phyloP scores from a whole-genome alignment of 1,140 invertebrate genomes.

The Drosophila setifemur region DNA sequence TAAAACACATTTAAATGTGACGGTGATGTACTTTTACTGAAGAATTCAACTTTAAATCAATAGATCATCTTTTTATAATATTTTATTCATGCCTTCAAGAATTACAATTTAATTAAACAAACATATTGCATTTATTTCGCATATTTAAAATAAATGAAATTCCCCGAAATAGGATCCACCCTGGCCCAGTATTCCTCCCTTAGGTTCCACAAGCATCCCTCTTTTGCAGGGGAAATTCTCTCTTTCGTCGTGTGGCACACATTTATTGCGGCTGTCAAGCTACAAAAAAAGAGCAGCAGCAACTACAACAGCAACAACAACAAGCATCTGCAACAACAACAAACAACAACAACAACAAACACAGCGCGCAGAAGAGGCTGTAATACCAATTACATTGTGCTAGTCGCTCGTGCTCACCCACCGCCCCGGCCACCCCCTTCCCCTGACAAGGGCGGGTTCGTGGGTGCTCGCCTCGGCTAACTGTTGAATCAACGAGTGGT shows the following conservation, averaged over 20 bases:
- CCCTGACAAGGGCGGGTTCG: constrained; percentile 10
- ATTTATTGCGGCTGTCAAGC: constrained; percentile 26
- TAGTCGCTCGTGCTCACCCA: constrained; percentile 47
- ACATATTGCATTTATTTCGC: too few relatives aligned
- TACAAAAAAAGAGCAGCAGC: constrained; percentile 60
- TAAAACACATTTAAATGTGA: too few relatives aligned
- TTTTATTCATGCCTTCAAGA: too few relatives aligned
- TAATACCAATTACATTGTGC: constrained; percentile 75
- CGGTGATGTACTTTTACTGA: too few relatives aligned
- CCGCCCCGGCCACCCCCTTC: not conserved
- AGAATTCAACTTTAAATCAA: too few relatives aligned
- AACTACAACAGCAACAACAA: constrained; percentile 19
- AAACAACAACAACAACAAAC: constrained; percentile 30
- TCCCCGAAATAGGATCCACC: not conserved
- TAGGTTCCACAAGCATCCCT: constrained; percentile 30
- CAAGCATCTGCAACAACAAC: constrained; percentile 19
- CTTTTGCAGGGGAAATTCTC: constrained; percentile 37
- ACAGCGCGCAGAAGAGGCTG: constrained; percentile 40
- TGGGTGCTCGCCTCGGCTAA: constrained; percentile 41
- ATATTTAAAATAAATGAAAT: not conserved
- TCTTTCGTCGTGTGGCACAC: constrained; percentile 51
- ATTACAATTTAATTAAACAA: too few relatives aligned
- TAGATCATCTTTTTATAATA: too few relatives aligned
- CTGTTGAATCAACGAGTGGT: constrained; percentile 82
- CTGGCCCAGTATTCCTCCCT: constrained; percentile 18